These are phyloP conservation scores for Araneus ventricosus DNA, from an alignment of 1,140 invertebrate genomes.

Conservation along the genomic window DNA sequence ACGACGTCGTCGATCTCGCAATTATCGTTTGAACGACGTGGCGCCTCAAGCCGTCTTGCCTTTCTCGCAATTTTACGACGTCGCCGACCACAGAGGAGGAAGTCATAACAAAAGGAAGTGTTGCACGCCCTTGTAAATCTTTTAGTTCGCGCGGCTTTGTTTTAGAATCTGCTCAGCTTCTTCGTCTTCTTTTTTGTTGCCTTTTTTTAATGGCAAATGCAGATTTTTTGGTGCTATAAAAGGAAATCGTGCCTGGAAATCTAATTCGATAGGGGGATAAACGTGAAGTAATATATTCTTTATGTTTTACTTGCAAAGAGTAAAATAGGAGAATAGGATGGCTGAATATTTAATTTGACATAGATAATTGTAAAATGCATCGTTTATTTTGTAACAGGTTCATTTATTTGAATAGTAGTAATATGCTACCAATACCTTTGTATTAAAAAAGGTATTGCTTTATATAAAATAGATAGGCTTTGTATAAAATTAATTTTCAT, in stretches of 20 bases:
- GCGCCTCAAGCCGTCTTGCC: not conserved
- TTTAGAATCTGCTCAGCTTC: not conserved
- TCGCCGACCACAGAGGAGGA: not conserved
- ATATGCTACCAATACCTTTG: no score
- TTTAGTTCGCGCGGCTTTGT: conserved; percentile 18
- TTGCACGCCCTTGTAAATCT: conserved; percentile 27
- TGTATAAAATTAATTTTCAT: no score
- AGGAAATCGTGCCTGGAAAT: conserved; percentile 46
- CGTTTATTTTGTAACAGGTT: no score
- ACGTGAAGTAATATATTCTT: not conserved
- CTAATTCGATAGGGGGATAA: not conserved
- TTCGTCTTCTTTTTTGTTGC: not conserved
- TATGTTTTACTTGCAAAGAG: not conserved
- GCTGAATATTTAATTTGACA: no score
- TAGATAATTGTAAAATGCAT: no score
- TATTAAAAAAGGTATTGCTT: no score
- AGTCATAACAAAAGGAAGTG: conserved; percentile 27
- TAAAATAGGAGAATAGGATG: not conserved
- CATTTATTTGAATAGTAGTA: no score
- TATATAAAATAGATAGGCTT: no score
- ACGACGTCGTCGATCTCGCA: conserved; percentile 27
- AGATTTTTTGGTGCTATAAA: conserved; percentile 10
- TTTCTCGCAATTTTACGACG: conserved; percentile 31
- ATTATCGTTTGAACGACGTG: conserved; percentile 31
- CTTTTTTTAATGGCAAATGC: not conserved